These are phyloP conservation scores for Eulacestoma nigropectus DNA, from an alignment of 2,113 vertebrate genomes.

Conservation along the genomic window DNA sequence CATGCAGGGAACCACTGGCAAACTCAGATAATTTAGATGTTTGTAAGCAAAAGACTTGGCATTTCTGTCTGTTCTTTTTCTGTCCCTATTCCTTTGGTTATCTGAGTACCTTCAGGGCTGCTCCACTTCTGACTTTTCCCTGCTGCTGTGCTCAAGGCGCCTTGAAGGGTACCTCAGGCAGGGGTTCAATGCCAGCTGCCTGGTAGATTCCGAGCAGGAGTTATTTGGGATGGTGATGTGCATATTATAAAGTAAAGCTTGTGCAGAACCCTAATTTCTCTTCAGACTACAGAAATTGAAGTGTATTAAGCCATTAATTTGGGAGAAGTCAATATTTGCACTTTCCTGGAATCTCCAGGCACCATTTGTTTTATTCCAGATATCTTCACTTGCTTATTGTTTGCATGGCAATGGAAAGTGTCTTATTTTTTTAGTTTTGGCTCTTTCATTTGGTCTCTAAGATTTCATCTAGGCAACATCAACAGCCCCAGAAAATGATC, in stretches of 20 bases:
- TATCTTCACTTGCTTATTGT: background rate
- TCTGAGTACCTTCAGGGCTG: background rate
- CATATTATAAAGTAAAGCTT: background rate
- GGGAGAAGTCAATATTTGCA: background rate
- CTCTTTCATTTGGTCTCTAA: background rate
- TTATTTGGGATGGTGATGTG: rapidly evolving
- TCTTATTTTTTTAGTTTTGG: background rate
- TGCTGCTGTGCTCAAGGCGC: rapidly evolving
- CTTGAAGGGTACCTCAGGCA: background rate
- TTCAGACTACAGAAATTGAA: background rate
- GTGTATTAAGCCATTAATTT: background rate
- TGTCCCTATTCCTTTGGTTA: background rate
- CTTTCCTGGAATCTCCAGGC: background rate
- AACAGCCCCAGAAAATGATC: background rate
- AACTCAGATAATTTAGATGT: background rate
- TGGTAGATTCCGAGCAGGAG: background rate
- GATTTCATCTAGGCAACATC: background rate
- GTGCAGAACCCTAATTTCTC: background rate
- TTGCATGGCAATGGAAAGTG: background rate
- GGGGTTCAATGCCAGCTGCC: background rate
- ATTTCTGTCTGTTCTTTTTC: background rate
- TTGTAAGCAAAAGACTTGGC: background rate
- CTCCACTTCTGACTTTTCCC: background rate
- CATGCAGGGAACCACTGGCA: background rate
- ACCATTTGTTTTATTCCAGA: background rate